phyloP scores from a whole-genome alignment of 2,113 vertebrate species.

The Bubalus kerabau region DNA sequence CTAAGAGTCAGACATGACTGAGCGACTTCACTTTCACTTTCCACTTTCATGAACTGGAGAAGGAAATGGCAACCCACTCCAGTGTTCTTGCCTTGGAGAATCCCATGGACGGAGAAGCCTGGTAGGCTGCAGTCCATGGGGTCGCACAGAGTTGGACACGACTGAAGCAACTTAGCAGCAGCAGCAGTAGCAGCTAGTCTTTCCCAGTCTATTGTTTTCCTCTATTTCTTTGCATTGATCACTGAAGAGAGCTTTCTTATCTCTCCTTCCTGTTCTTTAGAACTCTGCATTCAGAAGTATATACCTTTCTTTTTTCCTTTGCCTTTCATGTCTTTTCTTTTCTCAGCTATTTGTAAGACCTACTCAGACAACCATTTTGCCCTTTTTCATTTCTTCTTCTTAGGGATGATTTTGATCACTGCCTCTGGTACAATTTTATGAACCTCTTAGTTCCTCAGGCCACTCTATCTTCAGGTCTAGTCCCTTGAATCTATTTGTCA shows the following conservation, averaged over 20 bases:
- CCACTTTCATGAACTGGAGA: no score
- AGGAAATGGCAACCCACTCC: no score
- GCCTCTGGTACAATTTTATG: neutral
- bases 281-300: neutral
- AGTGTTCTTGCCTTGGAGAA: no score
- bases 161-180: no score
- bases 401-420: neutral
- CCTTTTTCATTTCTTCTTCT: neutral
- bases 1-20: no score
- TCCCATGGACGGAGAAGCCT: no score
- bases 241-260: neutral
- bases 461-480: neutral
- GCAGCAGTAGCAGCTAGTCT: neutral
- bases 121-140: no score
- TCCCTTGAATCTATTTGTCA: neutral
- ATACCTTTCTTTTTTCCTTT: neutral
- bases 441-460: neutral
- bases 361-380: neutral
- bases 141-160: no score
- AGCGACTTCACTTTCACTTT: no score
- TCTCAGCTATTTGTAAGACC: neutral
- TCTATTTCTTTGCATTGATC: neutral
- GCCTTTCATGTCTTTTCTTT: neutral
- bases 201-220: neutral
- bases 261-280: neutral